phyloP scores from a whole-genome alignment of 2,113 vertebrate genomes.

The Antigone vipio region DNA sequence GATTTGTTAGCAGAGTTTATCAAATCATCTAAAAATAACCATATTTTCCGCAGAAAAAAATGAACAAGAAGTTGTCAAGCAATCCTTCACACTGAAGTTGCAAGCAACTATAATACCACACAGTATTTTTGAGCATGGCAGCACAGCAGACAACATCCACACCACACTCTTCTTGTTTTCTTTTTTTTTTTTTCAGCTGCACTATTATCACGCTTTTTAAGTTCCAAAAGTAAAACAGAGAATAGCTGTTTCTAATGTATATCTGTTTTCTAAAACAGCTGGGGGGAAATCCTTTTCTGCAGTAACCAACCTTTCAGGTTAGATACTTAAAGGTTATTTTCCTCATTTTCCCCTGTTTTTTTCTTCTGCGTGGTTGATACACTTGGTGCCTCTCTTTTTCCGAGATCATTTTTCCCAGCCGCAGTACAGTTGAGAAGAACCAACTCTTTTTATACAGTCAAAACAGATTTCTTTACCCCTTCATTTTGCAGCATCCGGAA shows the following conservation, averaged over 20 bases:
- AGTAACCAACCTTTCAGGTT: neutral
- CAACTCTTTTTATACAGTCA: neutral
- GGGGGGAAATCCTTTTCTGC: neutral
- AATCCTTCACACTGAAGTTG: neutral
- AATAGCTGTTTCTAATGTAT: neutral
- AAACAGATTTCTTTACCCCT: neutral
- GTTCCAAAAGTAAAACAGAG: neutral
- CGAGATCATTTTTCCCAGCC: neutral
- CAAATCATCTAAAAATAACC: neutral
- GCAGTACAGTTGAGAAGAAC: neutral
- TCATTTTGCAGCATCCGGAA: neutral
- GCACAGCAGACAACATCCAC: neutral
- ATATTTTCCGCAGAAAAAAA: neutral
- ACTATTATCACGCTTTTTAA: neutral
- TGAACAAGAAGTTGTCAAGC: neutral
- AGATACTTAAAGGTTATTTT: neutral
- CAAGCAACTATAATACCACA: neutral
- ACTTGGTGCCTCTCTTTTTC: neutral
- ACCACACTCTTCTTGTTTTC: fast-evolving
- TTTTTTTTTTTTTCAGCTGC: neutral
- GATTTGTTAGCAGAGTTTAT: neutral
- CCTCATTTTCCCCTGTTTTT: neutral
- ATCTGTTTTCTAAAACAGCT: neutral
- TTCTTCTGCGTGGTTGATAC: neutral
- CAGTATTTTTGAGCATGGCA: neutral